phyloP scores from a whole-genome alignment of 1,140 invertebrate genomes.

The Heterodera carotae region DNA sequence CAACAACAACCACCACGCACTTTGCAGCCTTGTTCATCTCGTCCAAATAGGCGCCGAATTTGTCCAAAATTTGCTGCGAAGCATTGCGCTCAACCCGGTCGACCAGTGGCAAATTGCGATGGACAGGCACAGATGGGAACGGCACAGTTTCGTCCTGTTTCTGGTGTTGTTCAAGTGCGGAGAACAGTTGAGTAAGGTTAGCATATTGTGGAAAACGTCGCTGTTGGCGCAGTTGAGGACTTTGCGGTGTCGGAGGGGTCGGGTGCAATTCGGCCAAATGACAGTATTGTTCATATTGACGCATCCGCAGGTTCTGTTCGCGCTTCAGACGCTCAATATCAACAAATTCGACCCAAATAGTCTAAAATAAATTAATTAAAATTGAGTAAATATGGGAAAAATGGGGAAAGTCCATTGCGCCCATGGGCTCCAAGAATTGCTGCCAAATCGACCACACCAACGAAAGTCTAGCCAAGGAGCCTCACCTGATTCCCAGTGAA shows the following conservation, averaged over 20 bases:
- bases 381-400: conserved; percentile 7
- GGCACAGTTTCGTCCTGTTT: background rate
- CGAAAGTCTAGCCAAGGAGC: no score
- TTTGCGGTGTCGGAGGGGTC: background rate
- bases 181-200: background rate
- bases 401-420: no score
- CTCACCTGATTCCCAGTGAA: conserved; percentile 36
- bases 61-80: conserved; percentile 5
- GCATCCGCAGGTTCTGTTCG: background rate
- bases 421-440: no score
- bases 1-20: conserved; percentile 17
- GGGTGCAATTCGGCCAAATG: conserved; percentile 2
- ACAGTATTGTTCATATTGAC: conserved; percentile 20
- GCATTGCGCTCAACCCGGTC: conserved; percentile 18
- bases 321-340: conserved; percentile 28
- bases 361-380: conserved; percentile 29
- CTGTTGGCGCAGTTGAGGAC: background rate
- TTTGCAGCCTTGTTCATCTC: conserved; percentile 38
- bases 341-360: conserved; percentile 49
- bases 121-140: conserved; percentile 34
- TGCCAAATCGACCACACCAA: no score
- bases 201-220: conserved; percentile 1
- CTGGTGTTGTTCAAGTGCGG: conserved; percentile 19
- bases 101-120: conserved; percentile 31
- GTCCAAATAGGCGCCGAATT: conserved; percentile 37